Evolutionary conservation across 2,113 vertebrate genomes (phyloP).

Genomic region (Lepidothrix coronata): DNA sequence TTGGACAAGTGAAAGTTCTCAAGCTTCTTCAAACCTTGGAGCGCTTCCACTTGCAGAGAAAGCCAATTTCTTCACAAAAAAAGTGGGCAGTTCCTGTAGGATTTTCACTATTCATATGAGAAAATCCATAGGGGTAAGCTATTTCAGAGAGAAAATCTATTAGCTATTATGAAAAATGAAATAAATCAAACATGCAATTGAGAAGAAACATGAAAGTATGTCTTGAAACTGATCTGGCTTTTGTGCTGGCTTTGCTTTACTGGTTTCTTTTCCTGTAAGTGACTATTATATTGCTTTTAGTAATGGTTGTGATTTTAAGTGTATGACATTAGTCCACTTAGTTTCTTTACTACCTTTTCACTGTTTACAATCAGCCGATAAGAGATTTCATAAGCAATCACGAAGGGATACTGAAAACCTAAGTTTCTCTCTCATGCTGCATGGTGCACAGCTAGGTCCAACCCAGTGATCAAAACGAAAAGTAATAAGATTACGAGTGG

Average conservation of each 20-base stretch:
- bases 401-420: accelerated
- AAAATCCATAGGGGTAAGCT: neutral
- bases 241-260: neutral
- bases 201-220: neutral
- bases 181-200: neutral
- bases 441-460: accelerated
- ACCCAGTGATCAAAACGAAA: neutral
- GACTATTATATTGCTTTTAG: neutral
- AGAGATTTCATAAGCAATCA: neutral
- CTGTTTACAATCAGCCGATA: neutral
- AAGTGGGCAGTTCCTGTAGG: neutral
- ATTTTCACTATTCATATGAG: neutral
- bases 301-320: neutral
- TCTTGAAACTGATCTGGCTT: neutral
- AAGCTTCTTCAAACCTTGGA: neutral
- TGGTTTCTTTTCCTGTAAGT: neutral
- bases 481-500: no score
- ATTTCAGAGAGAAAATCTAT: neutral
- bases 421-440: neutral
- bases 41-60: neutral
- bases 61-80: neutral
- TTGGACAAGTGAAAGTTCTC: neutral
- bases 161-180: neutral
- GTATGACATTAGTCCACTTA: neutral
- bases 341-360: neutral